Percentiles rank a stretch among this genome's conserved stretches.
These are phyloP conservation scores for Leptatherina wallacei DNA, from an alignment of 2,797 vertebrate genomes.

Conservation along the genomic window DNA sequence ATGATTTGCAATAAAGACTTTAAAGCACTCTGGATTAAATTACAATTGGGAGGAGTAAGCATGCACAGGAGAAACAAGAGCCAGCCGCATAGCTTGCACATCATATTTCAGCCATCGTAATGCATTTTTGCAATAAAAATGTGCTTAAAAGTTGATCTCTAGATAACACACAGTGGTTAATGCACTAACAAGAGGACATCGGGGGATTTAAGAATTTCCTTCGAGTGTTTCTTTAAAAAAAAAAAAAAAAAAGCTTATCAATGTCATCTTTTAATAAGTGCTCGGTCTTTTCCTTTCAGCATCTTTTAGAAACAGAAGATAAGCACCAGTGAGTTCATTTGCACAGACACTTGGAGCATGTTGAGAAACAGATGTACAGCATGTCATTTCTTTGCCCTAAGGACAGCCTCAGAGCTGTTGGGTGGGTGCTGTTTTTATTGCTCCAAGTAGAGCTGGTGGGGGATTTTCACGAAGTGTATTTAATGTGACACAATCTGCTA, in stretches of 20 bases:
- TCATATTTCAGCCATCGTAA: constrained; percentile 51
- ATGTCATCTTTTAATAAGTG: constrained; percentile 62
- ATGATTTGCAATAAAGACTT: constrained; percentile 70
- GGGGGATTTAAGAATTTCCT: constrained; percentile 57
- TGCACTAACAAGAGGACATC: constrained; percentile 59
- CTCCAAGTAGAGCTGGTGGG: constrained; percentile 5
- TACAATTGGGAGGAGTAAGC: constrained; percentile 51
- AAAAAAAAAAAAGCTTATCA: constrained; percentile 49
- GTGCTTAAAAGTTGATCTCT: constrained; percentile 29
- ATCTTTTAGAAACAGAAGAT: constrained; percentile 36
- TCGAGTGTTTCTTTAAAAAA: constrained; percentile 52
- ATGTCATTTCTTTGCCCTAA: constrained; percentile 31
- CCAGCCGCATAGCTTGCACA: constrained; percentile 26
- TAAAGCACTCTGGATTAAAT: constrained; percentile 68
- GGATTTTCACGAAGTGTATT: constrained; percentile 1
- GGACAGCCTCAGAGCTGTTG: constrained; percentile 23
- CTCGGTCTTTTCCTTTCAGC: constrained; percentile 47
- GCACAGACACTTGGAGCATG: constrained; percentile 10
- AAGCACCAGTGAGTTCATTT: constrained; percentile 29
- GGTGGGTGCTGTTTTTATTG: constrained; percentile 4
- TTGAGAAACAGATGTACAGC: constrained; percentile 15
- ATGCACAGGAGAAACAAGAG: constrained; percentile 57
- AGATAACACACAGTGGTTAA: constrained; percentile 57
- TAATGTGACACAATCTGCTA: constrained; percentile 4
- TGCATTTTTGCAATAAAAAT: constrained; percentile 33